Conservation (phyloP, 2,888 invertebrate genomes). For the Coleophora deauratella region DNA sequence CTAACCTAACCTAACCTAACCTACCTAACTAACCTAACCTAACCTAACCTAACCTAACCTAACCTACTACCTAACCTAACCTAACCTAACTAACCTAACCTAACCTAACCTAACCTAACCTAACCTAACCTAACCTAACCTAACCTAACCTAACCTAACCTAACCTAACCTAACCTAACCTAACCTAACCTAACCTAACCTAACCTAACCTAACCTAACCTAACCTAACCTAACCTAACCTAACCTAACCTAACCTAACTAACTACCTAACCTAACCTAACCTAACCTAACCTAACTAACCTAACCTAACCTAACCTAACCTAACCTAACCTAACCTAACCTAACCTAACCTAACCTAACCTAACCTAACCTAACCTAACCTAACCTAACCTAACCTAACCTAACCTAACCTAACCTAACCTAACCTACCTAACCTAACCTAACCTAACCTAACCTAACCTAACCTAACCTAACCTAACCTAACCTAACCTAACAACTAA, state of each 20-base stretch:
- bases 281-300: slow-evolving; percentile 16
- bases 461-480: slow-evolving; percentile 8
- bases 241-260: slow-evolving; percentile 9
- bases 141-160: slow-evolving; percentile 10
- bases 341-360: slow-evolving; percentile 12
- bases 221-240: slow-evolving; percentile 13
- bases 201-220: slow-evolving; percentile 11
- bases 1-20: slow-evolving; percentile 17
- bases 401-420: slow-evolving; percentile 14
- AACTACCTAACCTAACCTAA: slow-evolving; percentile 11
- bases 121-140: slow-evolving; percentile 15
- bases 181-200: slow-evolving; percentile 13
- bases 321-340: slow-evolving; percentile 12
- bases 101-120: slow-evolving; percentile 15
- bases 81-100: slow-evolving; percentile 14
- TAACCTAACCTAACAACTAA: slow-evolving; percentile 19
- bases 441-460: slow-evolving; percentile 9
- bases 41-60: slow-evolving; percentile 17
- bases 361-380: slow-evolving; percentile 15
- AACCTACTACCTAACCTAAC: slow-evolving; percentile 15
- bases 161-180: slow-evolving; percentile 10
- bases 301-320: slow-evolving; percentile 11
- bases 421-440: slow-evolving; percentile 11
- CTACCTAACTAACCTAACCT: slow-evolving; percentile 15
- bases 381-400: slow-evolving; percentile 14